Evolutionary conservation across 92 coral and sea anemone genomes (phyloP), one percentile per base, ranked within the genome.

Genomic region (Parazoanthus atlanticus): DNA sequence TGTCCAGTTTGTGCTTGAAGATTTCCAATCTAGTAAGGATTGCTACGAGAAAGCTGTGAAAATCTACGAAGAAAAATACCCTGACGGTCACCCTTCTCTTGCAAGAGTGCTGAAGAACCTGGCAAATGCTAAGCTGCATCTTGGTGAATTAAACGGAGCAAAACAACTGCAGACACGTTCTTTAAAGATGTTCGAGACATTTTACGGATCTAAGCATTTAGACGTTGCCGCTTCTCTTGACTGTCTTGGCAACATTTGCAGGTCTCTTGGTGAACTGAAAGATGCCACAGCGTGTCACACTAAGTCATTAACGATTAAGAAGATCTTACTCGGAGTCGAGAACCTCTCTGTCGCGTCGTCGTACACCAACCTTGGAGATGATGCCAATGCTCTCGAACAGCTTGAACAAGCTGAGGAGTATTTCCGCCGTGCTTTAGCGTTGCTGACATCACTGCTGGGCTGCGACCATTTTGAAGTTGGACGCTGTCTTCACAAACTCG

Each of bases 121-220:
- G 32, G 74, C 74, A n/a, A 70, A 28, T 9, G 30, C 74, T 10
- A 0, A 70, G 21, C 31, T 26, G 16, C 33, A 70, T 8, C 74
- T 70, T 70, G 74, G 74, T 13, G 74, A 70, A 26, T 26, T 70
- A 9, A 32, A 70, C 0, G 74, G 31, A 70, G 74, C 74, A 70
- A 70, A 70, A 70, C 31, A n/a, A 70, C 74, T 70, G 74, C 74
- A 70, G 31, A 26, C 17, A 32, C 34, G 74, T 70, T 31, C 74
- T 26, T 70, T 70, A 31, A 70, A 70, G 32, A 70, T 70, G 74
- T 6, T 28, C 3, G 19, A 70, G 31, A 26, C 74, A 4, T 70
- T 70, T 70, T 70, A 70, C 16, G 74, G 74, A 70, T 32, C 74
- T 70, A 70, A 70, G 74, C 74, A 70, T n/a, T 70, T 70, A 70